phyloP scores from a whole-genome alignment of 2,888 invertebrate species.

The Cerastoderma edule region DNA sequence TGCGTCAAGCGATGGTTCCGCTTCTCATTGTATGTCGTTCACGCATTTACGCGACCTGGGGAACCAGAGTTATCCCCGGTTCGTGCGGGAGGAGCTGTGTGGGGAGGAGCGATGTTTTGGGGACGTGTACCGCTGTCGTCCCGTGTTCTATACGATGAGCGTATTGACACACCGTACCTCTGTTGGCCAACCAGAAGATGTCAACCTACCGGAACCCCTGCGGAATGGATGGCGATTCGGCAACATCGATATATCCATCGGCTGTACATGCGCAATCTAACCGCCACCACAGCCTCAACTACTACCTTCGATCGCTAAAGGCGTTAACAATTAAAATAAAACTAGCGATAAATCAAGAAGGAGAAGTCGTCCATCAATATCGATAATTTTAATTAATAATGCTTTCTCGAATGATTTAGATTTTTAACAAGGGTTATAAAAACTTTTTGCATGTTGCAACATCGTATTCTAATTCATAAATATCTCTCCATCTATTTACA shows the following conservation, averaged over 20 bases:
- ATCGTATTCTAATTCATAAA: too few relatives aligned
- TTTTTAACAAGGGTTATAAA: too few relatives aligned
- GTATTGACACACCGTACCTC: slow-evolving; percentile 3
- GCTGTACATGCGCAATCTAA: slow-evolving; percentile 6
- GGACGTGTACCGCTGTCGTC: background rate
- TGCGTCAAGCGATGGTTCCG: too few relatives aligned
- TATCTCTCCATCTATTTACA: too few relatives aligned
- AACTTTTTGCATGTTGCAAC: too few relatives aligned
- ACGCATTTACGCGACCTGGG: background rate
- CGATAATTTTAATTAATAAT: too few relatives aligned
- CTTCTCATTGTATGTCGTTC: slow-evolving; percentile 8
- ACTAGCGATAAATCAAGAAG: too few relatives aligned
- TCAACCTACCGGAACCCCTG: background rate
- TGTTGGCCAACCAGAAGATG: background rate
- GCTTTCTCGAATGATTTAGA: too few relatives aligned
- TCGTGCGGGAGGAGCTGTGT: slow-evolving; percentile 4
- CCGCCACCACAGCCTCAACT: slow-evolving; percentile 29
- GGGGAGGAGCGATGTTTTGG: slow-evolving; percentile 17
- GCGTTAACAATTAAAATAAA: too few relatives aligned
- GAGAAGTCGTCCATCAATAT: too few relatives aligned
- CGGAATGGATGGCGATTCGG: background rate
- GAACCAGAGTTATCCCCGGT: slow-evolving; percentile 9
- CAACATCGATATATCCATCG: slow-evolving; percentile 1
- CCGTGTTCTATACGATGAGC: slow-evolving; percentile 12
- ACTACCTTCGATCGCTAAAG: too few relatives aligned